These are phyloP conservation scores for Lemur catta DNA, from an alignment of 2,797 vertebrate species.

Conservation along the genomic window DNA sequence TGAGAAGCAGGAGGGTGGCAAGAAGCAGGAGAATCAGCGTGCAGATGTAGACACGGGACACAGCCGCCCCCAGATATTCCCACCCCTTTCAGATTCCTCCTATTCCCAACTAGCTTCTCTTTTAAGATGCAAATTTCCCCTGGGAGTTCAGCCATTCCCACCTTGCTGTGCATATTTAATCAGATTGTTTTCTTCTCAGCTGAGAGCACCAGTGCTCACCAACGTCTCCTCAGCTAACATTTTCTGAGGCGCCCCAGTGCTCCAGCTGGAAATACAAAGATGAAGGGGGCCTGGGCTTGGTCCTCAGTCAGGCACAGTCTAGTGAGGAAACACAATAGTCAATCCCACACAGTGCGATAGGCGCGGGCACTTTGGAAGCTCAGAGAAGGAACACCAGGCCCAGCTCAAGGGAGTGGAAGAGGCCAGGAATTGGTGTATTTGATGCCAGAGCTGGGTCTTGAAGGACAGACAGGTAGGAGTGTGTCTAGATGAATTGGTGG, in stretches of 20 bases:
- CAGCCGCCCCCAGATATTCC: background rate
- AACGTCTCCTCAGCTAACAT: slow-evolving; percentile 16
- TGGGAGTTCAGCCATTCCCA: slow-evolving; percentile 52
- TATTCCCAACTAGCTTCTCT: slow-evolving; percentile 54
- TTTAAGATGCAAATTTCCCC: slow-evolving; percentile 61
- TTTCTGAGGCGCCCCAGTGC: background rate
- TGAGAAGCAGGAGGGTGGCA: background rate
- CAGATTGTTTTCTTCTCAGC: slow-evolving; percentile 50
- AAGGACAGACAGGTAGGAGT: slow-evolving; percentile 2
- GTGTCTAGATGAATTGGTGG: background rate
- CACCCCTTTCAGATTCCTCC: slow-evolving; percentile 36
- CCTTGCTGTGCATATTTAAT: slow-evolving; percentile 65
- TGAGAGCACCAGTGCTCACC: slow-evolving; percentile 25
- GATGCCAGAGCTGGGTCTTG: background rate
- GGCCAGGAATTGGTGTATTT: background rate
- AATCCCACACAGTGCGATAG: background rate
- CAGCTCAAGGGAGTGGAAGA: background rate
- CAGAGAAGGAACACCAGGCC: background rate
- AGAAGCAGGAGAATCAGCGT: slow-evolving; percentile 23
- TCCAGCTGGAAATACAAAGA: background rate
- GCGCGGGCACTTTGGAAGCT: background rate
- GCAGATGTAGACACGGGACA: slow-evolving; percentile 19
- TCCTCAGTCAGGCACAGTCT: background rate
- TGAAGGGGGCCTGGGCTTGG: background rate
- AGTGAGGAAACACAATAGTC: background rate